phyloP scores from a whole-genome alignment of 2,888 invertebrate genomes.

The Parapristionchus giblindavisi region DNA sequence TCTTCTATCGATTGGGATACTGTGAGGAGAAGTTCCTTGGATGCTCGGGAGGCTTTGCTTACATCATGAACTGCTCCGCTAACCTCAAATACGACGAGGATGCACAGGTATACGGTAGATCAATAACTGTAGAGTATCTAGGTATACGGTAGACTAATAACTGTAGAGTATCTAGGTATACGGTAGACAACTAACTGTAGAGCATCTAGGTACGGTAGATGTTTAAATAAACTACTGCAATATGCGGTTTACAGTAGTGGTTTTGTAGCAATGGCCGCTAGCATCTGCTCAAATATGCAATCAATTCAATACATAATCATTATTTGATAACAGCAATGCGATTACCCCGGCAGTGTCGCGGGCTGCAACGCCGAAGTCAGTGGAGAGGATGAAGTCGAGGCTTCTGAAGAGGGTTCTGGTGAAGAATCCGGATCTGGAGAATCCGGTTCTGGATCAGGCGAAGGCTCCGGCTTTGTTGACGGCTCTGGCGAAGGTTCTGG shows the following conservation, averaged over 20 bases:
- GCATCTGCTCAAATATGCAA: no score
- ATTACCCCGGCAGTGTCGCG: slow-evolving; percentile 22
- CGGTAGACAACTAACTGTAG: no score
- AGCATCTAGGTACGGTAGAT: no score
- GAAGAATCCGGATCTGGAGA: slow-evolving; percentile 17
- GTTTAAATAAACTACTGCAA: no score
- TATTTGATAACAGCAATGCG: slow-evolving; percentile 1
- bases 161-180: no score
- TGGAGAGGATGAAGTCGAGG: slow-evolving; percentile 3
- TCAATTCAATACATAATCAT: no score
- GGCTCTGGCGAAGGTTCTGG: slow-evolving; percentile 25
- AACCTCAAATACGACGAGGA: slow-evolving; percentile 22
- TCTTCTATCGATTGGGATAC: slow-evolving; percentile 2
- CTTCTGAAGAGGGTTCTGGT: neutral
- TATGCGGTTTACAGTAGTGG: no score
- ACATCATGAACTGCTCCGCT: slow-evolving; percentile 15
- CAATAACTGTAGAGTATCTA: neutral
- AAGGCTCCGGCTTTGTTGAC: neutral
- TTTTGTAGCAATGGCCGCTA: no score
- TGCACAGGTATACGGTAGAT: neutral
- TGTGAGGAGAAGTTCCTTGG: slow-evolving; percentile 24
- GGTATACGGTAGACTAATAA: neutral
- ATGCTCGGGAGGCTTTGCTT: slow-evolving; percentile 25
- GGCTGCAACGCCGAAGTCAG: slow-evolving; percentile 3
- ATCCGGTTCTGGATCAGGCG: neutral